Conservation (phyloP, 2,797 vertebrate species). For the Nannoperca obscura region DNA sequence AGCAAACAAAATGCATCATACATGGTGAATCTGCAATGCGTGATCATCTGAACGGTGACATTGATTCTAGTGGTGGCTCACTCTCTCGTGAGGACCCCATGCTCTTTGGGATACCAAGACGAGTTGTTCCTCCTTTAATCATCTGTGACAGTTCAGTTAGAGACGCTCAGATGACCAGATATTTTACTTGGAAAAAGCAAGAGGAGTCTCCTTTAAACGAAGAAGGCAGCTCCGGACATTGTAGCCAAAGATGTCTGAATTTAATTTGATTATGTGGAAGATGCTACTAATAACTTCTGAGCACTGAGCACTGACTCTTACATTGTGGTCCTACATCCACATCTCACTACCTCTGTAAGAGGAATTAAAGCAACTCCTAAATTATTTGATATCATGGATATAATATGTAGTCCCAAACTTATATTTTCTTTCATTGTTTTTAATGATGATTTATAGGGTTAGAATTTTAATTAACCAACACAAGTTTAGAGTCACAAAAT, state of each 20-base stretch:
- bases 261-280: slow-evolving; percentile 67
- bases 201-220: slow-evolving; percentile 58
- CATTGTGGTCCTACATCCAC: slow-evolving; percentile 13
- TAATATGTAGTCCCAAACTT: background rate
- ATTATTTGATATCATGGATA: background rate
- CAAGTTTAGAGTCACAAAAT: background rate
- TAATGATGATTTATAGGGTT: background rate
- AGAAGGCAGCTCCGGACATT: slow-evolving; percentile 48
- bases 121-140: slow-evolving; percentile 83
- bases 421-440: background rate
- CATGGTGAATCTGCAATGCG: slow-evolving; percentile 83
- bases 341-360: slow-evolving; percentile 10
- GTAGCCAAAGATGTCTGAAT: slow-evolving; percentile 55
- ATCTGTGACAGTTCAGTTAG: slow-evolving; percentile 84
- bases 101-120: slow-evolving; percentile 82
- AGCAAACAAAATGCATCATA: slow-evolving; percentile 87
- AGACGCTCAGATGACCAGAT: slow-evolving; percentile 85
- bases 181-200: slow-evolving; percentile 72
- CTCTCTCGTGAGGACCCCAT: slow-evolving; percentile 85
- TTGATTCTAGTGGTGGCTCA: slow-evolving; percentile 81
- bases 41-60: slow-evolving; percentile 84
- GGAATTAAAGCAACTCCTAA: slow-evolving; percentile 10
- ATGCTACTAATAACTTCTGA: slow-evolving; percentile 49
- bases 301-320: slow-evolving; percentile 24
- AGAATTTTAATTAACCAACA: background rate